Conservation (phyloP, 2,113 vertebrate species). For the Chaenocephalus aceratus region DNA sequence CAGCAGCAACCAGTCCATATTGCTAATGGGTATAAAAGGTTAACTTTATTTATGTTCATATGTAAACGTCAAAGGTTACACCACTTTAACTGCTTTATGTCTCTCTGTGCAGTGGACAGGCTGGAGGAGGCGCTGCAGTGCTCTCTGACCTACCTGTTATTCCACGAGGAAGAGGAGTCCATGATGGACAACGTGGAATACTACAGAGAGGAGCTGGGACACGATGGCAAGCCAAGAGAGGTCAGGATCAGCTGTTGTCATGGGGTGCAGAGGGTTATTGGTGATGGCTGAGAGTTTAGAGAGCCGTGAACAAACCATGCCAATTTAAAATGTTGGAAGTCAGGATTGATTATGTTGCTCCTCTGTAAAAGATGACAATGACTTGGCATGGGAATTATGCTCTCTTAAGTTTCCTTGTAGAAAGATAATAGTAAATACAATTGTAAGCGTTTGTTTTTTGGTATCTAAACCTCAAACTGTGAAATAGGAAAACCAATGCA, state of each 20-base stretch:
- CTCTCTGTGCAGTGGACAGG: slow-evolving; percentile 82
- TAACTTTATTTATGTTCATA: not conserved
- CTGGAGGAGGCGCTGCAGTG: slow-evolving; percentile 89
- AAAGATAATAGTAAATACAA: not conserved
- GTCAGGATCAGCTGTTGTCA: slow-evolving; percentile 46
- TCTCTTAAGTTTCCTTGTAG: not conserved
- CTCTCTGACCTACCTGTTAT: slow-evolving; percentile 90
- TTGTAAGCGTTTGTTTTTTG: no score
- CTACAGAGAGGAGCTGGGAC: slow-evolving; percentile 87
- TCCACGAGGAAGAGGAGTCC: slow-evolving; percentile 90
- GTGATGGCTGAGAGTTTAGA: not conserved
- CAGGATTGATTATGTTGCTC: not conserved
- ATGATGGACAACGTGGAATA: slow-evolving; percentile 89
- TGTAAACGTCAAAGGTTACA: not conserved
- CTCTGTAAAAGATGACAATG: not conserved
- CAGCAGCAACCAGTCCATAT: not conserved
- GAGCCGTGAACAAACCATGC: not conserved
- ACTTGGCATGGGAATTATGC: not conserved
- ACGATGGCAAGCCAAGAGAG: slow-evolving; percentile 73
- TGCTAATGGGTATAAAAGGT: not conserved
- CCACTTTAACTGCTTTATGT: not conserved
- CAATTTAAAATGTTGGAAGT: not conserved
- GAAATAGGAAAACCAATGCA: no score
- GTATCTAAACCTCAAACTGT: no score
- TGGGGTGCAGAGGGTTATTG: not conserved